A percentile compares a stretch with the other conserved stretches of the same genome.
Evolutionary conservation across 1,140 invertebrate genomes (phyloP).

Genomic region (Lethrus apterus): DNA sequence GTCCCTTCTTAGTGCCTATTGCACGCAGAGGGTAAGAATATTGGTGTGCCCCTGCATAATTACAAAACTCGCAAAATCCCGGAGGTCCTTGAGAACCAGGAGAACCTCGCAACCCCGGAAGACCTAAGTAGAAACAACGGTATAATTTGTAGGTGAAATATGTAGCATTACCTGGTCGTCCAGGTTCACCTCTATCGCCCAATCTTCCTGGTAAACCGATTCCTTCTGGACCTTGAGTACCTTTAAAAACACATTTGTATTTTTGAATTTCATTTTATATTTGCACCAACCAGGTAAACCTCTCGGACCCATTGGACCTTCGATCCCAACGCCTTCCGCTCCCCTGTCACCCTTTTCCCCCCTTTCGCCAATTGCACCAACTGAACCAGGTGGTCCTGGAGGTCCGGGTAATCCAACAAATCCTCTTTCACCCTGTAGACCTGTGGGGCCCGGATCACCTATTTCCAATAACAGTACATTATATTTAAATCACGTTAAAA

Average conservation of each 20-base stretch:
- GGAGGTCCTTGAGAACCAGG: conserved; percentile 51
- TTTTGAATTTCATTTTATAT: background rate
- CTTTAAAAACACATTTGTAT: conserved; percentile 36
- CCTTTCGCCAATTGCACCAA: conserved; percentile 52
- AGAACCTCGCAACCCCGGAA: conserved; percentile 44
- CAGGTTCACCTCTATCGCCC: conserved; percentile 57
- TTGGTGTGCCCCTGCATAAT: conserved; percentile 34
- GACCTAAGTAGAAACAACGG: conserved; percentile 32
- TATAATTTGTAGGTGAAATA: background rate
- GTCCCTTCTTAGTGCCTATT: conserved; percentile 45
- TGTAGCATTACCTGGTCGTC: conserved; percentile 50
- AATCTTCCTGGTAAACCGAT: conserved; percentile 49
- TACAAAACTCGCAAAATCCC: conserved; percentile 57
- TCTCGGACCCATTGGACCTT: conserved; percentile 58
- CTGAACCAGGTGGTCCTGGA: conserved; percentile 49
- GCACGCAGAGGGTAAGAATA: conserved; percentile 36
- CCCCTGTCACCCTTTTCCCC: conserved; percentile 69
- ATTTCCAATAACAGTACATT: no score
- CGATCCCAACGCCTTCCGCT: conserved; percentile 55
- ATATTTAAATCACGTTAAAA: no score
- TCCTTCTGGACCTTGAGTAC: conserved; percentile 55
- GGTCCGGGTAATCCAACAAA: conserved; percentile 58
- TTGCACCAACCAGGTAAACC: conserved; percentile 51
- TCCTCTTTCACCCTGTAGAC: conserved; percentile 46
- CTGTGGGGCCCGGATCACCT: conserved; percentile 37